Base-by-base conservation (phyloP, 2,797 vertebrate genomes). In the Xenops minutus region DNA sequence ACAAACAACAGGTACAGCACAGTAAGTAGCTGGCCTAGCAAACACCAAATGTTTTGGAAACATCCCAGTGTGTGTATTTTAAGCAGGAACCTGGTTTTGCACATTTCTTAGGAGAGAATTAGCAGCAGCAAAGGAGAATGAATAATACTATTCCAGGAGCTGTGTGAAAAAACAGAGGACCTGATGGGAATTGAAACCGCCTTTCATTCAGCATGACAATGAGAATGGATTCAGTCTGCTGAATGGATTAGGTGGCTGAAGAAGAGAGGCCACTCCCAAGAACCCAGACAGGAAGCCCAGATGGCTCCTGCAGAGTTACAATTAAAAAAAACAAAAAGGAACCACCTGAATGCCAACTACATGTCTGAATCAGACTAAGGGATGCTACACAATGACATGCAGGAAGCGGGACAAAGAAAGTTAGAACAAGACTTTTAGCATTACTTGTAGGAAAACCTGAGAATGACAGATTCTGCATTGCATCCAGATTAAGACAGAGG, bases 361-460 rank as follows among this genome's bases (percentile, higher is more conserved):
- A 27, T 63, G 16, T 56, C 41, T 0, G 0, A 2, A 6, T 36
- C 27, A 37, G 34, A 32, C 29, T 37, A 62, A 61, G 29, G 37
- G 39, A 32, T 48, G n/a, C 56, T 32, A 29, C 27, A 43, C 12
- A 7, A 16, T 21, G 46, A 29, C 46, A 55, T 0, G 0, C 14
- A 64, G 56, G 58, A 68, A 56, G 48, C 54, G 41, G n/a, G 34
- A 59, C 24, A 49, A 39, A 56, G 56, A 34, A 55, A 55, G 58
- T 6, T 12, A 30, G 13, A 85, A n/a, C 2, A 68, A 36, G 41
- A 44, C 29, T 63, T 90, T 3, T 2, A 59, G 44, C 21, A 37
- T 5, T n/a, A 27, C 24, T 43, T 26, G 29, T 30, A 56, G 43
- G 41, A 46, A 79, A 82, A 62, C 5, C 23, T 23, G 48, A 73